These are phyloP conservation scores for Adelges cooleyi DNA, from an alignment of 1,140 invertebrate genomes.

Conservation along the genomic window DNA sequence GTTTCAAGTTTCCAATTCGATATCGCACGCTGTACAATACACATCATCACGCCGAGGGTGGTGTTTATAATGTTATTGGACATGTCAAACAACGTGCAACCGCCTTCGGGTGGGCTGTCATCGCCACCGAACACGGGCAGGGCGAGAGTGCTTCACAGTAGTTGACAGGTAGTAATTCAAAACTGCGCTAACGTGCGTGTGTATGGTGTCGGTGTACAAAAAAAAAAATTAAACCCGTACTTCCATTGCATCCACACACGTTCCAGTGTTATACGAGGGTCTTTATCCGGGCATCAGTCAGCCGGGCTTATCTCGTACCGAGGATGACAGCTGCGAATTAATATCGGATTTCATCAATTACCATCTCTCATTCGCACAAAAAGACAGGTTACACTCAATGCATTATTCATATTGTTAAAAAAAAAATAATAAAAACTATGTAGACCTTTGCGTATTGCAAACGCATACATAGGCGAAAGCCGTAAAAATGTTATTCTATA, in stretches of 20 bases:
- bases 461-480: too few relatives aligned
- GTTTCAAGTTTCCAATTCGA: too few relatives aligned
- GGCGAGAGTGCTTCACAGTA: constrained; percentile 7
- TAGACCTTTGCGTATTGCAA: too few relatives aligned
- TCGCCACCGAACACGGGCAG: not conserved
- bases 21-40: not conserved
- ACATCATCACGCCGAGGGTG: too few relatives aligned
- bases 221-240: not conserved
- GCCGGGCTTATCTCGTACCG: constrained; percentile 19
- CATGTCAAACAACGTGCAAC: constrained; percentile 8
- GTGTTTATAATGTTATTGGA: constrained; percentile 5
- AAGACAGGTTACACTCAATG: constrained; percentile 3
- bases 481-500: too few relatives aligned
- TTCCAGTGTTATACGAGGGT: constrained; percentile 3
- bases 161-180: constrained; percentile 29
- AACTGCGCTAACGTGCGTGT: not conserved
- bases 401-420: constrained; percentile 17
- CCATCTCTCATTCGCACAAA: constrained; percentile 1
- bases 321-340: constrained; percentile 28
- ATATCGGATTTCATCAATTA: constrained; percentile 29
- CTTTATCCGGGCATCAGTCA: constrained; percentile 27
- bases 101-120: not conserved
- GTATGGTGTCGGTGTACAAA: not conserved
- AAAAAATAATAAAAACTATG: not conserved
- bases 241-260: not conserved